These are phyloP conservation scores for Mormyrops boulengeri DNA, from an alignment of 2,797 vertebrate genomes.

Conservation along the genomic window DNA sequence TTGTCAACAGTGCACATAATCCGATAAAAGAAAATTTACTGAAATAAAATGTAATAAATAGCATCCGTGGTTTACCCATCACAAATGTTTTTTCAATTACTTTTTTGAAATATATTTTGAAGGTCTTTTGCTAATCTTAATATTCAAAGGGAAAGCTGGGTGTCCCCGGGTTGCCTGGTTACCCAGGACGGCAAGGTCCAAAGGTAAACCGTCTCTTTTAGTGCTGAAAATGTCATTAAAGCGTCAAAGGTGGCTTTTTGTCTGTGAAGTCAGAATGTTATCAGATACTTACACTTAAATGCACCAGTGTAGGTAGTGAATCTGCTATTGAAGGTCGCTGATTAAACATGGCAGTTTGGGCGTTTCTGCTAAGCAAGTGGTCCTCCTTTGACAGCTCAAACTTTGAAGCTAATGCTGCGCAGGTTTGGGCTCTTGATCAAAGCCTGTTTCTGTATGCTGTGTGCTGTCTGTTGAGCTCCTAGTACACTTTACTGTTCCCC, in stretches of 20 bases:
- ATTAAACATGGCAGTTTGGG: constrained; percentile 31
- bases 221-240: constrained; percentile 6
- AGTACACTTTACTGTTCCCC: constrained; percentile 29
- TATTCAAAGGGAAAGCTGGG: constrained; percentile 86
- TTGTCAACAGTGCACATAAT: not conserved
- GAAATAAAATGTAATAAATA: not conserved
- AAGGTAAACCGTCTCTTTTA: constrained; percentile 65
- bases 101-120: not conserved
- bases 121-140: not conserved
- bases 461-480: constrained; percentile 43
- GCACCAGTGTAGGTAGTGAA: not conserved
- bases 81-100: not conserved
- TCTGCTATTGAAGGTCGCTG: constrained; percentile 11
- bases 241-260: constrained; percentile 1
- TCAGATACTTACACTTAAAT: not conserved
- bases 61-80: not conserved
- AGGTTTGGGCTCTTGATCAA: constrained; percentile 60
- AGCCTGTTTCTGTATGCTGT: constrained; percentile 49
- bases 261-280: not conserved
- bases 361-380: constrained; percentile 20
- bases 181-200: constrained; percentile 92
- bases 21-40: not conserved
- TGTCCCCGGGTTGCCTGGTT: constrained; percentile 90
- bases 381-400: constrained; percentile 27
- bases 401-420: constrained; percentile 27